Evolutionary conservation across 1,140 invertebrate genomes (phyloP).

Genomic region (Macrostomum lignano): DNA sequence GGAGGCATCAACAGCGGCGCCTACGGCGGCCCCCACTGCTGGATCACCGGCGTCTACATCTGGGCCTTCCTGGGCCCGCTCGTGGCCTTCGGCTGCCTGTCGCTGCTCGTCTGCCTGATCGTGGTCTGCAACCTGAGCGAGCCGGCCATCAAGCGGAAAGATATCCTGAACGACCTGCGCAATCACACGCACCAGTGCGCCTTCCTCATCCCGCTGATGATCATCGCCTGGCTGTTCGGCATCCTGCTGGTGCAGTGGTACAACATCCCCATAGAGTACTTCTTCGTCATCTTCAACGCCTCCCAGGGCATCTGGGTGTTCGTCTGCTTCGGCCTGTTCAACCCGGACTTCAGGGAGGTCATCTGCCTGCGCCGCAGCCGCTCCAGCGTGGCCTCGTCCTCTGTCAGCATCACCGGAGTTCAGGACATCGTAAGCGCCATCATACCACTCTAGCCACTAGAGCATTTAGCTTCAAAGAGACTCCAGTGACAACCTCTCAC

Average conservation of each 20-base stretch:
- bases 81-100: not conserved
- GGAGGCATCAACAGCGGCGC: not conserved
- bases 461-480: too few relatives aligned
- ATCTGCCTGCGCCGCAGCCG: too few relatives aligned
- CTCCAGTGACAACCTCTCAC: too few relatives aligned
- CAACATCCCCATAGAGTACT: not conserved
- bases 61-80: slow-evolving; percentile 1
- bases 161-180: not conserved
- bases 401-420: too few relatives aligned
- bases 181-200: not conserved
- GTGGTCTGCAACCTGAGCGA: slow-evolving; percentile 1
- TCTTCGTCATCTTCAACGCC: not conserved
- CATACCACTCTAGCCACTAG: too few relatives aligned
- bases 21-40: not conserved
- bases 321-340: not conserved
- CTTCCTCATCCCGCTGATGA: not conserved
- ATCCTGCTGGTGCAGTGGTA: not conserved
- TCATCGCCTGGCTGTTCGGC: not conserved
- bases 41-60: not conserved
- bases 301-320: not conserved
- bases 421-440: too few relatives aligned
- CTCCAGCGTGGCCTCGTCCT: too few relatives aligned
- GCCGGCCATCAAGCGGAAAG: not conserved
- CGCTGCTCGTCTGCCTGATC: not conserved
- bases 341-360: not conserved